Evolutionary conservation across 2,797 vertebrate species (phyloP).

Genomic region (Ctenopoma multispine): DNA sequence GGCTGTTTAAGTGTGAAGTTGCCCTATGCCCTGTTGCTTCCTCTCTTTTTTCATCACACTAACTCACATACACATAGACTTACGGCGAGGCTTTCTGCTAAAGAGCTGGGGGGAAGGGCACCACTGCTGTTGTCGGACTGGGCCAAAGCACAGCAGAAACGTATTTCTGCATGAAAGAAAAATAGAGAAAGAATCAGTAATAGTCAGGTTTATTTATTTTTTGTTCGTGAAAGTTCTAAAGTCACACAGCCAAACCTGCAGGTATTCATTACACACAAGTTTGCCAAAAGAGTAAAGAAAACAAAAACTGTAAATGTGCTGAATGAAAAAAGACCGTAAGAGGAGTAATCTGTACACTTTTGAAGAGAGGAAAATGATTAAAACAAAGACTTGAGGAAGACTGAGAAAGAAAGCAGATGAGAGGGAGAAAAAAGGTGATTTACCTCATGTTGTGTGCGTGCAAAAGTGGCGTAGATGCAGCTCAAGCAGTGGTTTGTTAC

Average conservation of each 20-base stretch:
- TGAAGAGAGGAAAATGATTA: conserved; percentile 37
- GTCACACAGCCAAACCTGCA: conserved; percentile 1
- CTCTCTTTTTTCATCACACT: conserved; percentile 76
- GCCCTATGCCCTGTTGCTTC: conserved; percentile 74
- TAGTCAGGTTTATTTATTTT: conserved; percentile 2
- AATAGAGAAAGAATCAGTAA: neutral
- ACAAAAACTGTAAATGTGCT: neutral
- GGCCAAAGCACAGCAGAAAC: conserved; percentile 37
- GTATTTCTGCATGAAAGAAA: conserved; percentile 17
- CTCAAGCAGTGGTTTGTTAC: conserved; percentile 68
- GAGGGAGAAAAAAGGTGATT: conserved; percentile 49
- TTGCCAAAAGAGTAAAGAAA: neutral
- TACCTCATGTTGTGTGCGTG: conserved; percentile 65
- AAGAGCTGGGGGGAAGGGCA: conserved; percentile 61
- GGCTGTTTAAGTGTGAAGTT: conserved; percentile 80
- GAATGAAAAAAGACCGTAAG: conserved; percentile 2
- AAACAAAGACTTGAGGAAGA: conserved; percentile 41
- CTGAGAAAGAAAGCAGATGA: conserved; percentile 62
- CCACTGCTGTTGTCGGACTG: conserved; percentile 31
- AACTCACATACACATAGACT: conserved; percentile 60
- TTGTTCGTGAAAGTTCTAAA: conserved; percentile 19
- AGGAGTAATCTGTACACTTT: neutral
- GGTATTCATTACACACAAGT: conserved; percentile 6
- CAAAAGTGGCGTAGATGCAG: conserved; percentile 59
- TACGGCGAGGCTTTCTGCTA: conserved; percentile 63